Conservation (phyloP, 2,888 invertebrate species). For the Rhagonycha fulva region DNA sequence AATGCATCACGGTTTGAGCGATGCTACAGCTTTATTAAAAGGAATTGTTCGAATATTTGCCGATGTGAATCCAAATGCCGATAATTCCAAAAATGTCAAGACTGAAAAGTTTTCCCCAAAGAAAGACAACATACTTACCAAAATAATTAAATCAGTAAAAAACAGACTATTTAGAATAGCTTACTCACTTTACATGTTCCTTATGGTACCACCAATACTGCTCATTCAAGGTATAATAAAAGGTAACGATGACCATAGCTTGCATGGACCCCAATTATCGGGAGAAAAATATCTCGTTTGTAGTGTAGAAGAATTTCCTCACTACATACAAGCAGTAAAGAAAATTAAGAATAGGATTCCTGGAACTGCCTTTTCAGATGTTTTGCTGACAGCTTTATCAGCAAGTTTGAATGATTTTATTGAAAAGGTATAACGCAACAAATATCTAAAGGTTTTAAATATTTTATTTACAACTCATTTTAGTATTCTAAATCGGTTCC, state of each 20-base stretch:
- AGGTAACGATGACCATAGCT: not conserved
- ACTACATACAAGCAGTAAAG: not conserved
- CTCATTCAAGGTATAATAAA: not conserved
- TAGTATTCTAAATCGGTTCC: constrained; percentile 1
- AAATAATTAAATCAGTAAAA: not conserved
- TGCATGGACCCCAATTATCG: not conserved
- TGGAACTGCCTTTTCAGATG: not conserved
- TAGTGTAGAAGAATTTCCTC: not conserved
- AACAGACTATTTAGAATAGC: not conserved
- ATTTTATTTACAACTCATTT: not conserved
- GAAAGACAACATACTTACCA: not conserved
- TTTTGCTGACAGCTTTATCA: not conserved
- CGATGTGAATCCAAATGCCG: not conserved
- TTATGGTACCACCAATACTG: not conserved
- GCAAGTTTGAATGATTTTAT: not conserved
- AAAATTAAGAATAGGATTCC: not conserved
- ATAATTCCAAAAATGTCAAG: not conserved
- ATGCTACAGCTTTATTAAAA: not conserved
- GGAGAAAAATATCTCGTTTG: not conserved
- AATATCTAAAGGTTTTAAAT: not conserved
- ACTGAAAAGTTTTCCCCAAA: not conserved
- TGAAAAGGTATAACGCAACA: not conserved
- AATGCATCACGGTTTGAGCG: not conserved
- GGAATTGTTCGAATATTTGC: not conserved
- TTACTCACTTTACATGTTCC: not conserved